Conservation (phyloP, 2,888 invertebrate species). For the Trichogramma dendrolimi region DNA sequence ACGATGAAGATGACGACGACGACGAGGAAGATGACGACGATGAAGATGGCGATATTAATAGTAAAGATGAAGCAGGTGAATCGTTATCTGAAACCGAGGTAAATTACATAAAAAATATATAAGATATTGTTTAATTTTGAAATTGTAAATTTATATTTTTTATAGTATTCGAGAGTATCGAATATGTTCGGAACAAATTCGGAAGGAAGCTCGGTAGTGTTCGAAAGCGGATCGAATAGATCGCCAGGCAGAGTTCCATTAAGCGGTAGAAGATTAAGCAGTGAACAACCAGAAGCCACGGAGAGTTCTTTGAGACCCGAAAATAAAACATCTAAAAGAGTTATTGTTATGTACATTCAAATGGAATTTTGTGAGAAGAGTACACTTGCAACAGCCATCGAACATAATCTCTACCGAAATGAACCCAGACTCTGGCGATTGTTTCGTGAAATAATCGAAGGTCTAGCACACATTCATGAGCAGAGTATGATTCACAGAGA, state of each 20-base stretch:
- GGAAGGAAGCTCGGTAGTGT: too few species aligned
- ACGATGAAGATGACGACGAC: constrained; percentile 1
- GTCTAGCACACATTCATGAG: constrained; percentile 85
- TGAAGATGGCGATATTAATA: neutral
- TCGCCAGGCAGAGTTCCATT: constrained; percentile 17
- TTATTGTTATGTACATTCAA: constrained; percentile 83
- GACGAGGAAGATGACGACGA: neutral
- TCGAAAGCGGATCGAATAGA: neutral
- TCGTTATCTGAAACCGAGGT: neutral
- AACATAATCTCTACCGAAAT: constrained; percentile 72
- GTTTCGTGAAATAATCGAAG: constrained; percentile 92
- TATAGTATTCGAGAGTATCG: constrained; percentile 31
- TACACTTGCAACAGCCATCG: constrained; percentile 85
- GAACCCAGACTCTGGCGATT: constrained; percentile 82
- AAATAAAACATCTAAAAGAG: constrained; percentile 39
- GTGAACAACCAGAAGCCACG: constrained; percentile 21
- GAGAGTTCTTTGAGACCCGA: constrained; percentile 6
- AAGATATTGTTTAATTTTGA: too few species aligned
- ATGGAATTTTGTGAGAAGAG: constrained; percentile 99
- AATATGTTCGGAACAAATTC: constrained; percentile 49
- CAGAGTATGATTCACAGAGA: constrained; percentile 86
- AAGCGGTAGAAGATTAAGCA: constrained; percentile 23
- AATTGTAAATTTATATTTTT: constrained; percentile 5
- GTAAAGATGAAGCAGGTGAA: constrained; percentile 8
- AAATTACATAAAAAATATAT: neutral